A percentile compares a stretch with the other conserved stretches of the same genome.
Evolutionary conservation across 2,888 invertebrate genomes (phyloP).

Genomic region (Melanophora roralis): DNA sequence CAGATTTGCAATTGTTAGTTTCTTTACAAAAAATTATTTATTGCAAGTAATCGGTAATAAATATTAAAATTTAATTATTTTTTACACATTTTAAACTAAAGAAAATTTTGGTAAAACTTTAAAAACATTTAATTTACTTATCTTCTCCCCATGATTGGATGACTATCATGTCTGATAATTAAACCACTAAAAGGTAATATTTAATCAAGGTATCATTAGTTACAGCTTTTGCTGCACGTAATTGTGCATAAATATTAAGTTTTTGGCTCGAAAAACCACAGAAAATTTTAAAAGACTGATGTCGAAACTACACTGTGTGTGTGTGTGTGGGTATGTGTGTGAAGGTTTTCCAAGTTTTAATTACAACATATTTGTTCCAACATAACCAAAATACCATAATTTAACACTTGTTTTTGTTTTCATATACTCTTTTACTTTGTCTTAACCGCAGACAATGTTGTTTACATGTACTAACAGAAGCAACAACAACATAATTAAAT

Average conservation of each 20-base stretch:
- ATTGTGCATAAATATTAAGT: not conserved
- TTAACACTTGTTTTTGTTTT: conserved; percentile 47
- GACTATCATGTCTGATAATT: not conserved
- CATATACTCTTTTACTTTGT: not conserved
- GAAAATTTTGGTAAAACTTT: too few relatives aligned
- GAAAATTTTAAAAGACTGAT: not conserved
- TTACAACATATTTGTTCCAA: conserved; percentile 42
- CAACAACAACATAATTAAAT: conserved; percentile 12
- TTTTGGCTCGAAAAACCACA: not conserved
- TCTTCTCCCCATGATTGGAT: too few relatives aligned
- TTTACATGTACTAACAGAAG: conserved; percentile 28
- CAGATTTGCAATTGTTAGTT: too few relatives aligned
- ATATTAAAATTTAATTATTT: too few relatives aligned
- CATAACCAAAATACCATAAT: conserved; percentile 44
- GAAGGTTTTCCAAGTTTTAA: conserved; percentile 44
- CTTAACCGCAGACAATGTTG: conserved; percentile 49
- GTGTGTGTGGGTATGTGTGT: not conserved
- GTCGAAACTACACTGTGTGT: not conserved
- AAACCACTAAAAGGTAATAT: conserved; percentile 28
- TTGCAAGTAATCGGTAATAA: too few relatives aligned
- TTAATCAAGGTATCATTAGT: conserved; percentile 28
- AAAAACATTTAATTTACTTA: too few relatives aligned
- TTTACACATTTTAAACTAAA: too few relatives aligned
- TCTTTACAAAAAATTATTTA: too few relatives aligned
- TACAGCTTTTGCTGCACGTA: conserved; percentile 15